Evolutionary conservation across 2,113 vertebrate genomes (phyloP).

Genomic region (Ageneiosus marmoratus): DNA sequence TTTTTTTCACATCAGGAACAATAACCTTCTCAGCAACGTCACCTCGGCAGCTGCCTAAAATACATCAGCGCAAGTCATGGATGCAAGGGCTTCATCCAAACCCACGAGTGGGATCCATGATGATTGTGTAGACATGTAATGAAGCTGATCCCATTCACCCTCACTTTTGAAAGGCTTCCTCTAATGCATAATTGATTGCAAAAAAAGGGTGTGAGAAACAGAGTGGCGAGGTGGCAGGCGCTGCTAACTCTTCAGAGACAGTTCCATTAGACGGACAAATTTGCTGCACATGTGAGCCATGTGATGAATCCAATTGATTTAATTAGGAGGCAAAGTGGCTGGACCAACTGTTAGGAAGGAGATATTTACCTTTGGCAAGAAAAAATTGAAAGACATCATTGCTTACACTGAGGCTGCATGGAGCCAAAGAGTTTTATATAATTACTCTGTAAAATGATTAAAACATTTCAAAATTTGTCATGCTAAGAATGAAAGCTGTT

Average conservation of each 20-base stretch:
- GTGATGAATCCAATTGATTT: conserved; percentile 48
- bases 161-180: conserved; percentile 32
- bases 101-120: not conserved
- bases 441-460: not conserved
- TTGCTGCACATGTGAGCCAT: conserved; percentile 12
- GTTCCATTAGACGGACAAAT: conserved; percentile 27
- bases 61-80: conserved; percentile 15
- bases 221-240: conserved; percentile 25
- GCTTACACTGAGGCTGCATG: not conserved
- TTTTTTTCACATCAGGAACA: conserved; percentile 66
- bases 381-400: not conserved
- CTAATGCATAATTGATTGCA: conserved; percentile 51
- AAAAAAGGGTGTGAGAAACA: conserved; percentile 46
- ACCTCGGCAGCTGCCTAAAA: not conserved
- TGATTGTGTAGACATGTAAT: conserved; percentile 19
- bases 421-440: not conserved
- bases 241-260: conserved; percentile 33
- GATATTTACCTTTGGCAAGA: not conserved
- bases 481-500: not conserved
- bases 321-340: conserved; percentile 39
- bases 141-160: conserved; percentile 32
- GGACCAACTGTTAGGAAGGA: not conserved
- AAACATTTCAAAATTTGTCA: not conserved
- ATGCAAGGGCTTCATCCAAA: not conserved
- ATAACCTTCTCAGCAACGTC: conserved; percentile 45